These are phyloP conservation scores for Micronisus gabar DNA, from an alignment of 2,113 vertebrate genomes.

Conservation along the genomic window DNA sequence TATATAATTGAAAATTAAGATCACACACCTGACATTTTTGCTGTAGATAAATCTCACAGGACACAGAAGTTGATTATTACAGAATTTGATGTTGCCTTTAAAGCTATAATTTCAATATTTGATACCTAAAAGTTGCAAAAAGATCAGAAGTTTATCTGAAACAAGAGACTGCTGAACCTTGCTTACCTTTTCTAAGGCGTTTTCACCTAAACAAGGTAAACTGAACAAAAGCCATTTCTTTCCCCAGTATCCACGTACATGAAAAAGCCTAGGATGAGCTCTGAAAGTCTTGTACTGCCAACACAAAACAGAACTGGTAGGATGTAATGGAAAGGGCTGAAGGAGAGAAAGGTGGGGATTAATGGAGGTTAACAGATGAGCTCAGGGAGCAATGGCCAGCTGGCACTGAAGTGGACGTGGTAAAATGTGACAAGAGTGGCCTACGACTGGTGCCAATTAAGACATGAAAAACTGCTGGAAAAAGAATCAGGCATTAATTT, in stretches of 20 bases:
- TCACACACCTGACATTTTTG: background rate
- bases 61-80: background rate
- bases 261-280: background rate
- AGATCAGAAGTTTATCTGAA: background rate
- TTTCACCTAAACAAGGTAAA: background rate
- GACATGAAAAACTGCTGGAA: background rate
- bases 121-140: background rate
- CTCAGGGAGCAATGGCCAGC: background rate
- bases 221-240: background rate
- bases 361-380: background rate
- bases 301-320: background rate
- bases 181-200: background rate
- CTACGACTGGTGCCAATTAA: background rate
- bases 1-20: background rate
- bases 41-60: background rate
- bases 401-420: rapidly evolving
- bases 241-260: rapidly evolving
- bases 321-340: background rate
- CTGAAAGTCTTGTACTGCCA: background rate
- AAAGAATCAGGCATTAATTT: background rate
- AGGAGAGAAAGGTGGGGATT: background rate
- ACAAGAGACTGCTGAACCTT: background rate
- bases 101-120: background rate
- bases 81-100: background rate
- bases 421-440: background rate